Percentiles rank a stretch among this genome's conserved stretches.
Evolutionary conservation across 2,797 vertebrate species (phyloP).

Genomic region (Tokudaia muenninki): DNA sequence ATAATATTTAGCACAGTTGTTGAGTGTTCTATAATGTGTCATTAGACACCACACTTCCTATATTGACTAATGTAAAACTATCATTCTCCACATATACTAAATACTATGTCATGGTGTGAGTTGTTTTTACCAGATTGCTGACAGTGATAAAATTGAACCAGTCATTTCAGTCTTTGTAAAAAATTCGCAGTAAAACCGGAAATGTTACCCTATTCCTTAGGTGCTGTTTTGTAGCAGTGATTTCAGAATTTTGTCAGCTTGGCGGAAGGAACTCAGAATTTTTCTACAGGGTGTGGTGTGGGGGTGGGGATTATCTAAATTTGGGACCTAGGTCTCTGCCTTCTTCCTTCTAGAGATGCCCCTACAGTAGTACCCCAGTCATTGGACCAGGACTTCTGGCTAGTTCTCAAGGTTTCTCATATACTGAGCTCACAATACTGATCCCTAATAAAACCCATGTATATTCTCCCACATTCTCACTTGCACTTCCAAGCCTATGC

Average conservation of each 20-base stretch:
- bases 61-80: constrained; percentile 50
- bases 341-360: background rate
- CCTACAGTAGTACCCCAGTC: background rate
- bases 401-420: background rate
- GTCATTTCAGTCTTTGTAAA: constrained; percentile 43
- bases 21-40: background rate
- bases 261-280: constrained; percentile 3
- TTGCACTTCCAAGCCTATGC: background rate
- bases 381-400: constrained; percentile 43
- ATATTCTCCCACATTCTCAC: background rate
- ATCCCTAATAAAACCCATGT: background rate
- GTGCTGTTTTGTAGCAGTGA: background rate
- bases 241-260: background rate
- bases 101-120: background rate
- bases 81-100: constrained; percentile 31
- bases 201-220: background rate
- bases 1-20: constrained; percentile 17
- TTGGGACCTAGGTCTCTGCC: background rate
- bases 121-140: background rate
- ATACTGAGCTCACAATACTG: background rate
- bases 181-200: constrained; percentile 23
- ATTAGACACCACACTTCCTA: constrained; percentile 31
- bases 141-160: constrained; percentile 9
- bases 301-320: background rate
- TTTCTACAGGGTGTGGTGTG: background rate